These are phyloP conservation scores for Glaucomys volans DNA, from an alignment of 2,113 vertebrate species.

Conservation along the genomic window DNA sequence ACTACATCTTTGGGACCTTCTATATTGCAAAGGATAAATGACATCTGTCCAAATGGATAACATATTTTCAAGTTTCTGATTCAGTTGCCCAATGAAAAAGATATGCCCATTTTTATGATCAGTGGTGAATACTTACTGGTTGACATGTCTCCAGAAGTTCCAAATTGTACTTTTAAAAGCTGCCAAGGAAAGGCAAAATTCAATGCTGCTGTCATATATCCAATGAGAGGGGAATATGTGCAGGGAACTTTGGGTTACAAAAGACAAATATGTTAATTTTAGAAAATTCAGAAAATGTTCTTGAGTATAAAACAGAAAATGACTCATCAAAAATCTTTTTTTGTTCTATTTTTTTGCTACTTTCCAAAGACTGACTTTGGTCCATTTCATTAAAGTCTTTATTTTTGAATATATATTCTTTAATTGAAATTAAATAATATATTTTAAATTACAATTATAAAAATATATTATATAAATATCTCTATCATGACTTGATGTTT, in stretches of 20 bases:
- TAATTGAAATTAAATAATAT: neutral
- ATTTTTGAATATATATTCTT: neutral
- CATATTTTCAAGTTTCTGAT: neutral
- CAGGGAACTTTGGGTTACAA: neutral
- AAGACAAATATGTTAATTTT: neutral
- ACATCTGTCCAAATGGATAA: neutral
- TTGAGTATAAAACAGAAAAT: neutral
- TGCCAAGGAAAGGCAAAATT: neutral
- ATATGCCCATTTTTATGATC: neutral
- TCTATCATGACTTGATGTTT: neutral
- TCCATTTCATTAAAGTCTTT: neutral
- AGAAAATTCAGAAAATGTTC: neutral
- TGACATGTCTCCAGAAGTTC: neutral
- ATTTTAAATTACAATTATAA: too few relatives aligned
- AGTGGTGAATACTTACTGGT: neutral
- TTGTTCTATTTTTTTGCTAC: neutral
- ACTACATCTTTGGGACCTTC: neutral
- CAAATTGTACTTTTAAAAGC: neutral
- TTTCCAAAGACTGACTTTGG: neutral
- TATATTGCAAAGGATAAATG: neutral
- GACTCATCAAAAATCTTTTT: neutral
- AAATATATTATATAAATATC: neutral
- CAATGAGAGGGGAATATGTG: neutral
- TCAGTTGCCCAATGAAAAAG: constrained; percentile 13
- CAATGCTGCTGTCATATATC: neutral